A percentile compares a stretch with the other conserved stretches of the same genome.
Conservation (phyloP, 2,113 vertebrate species). For the Tupaia tana region DNA sequence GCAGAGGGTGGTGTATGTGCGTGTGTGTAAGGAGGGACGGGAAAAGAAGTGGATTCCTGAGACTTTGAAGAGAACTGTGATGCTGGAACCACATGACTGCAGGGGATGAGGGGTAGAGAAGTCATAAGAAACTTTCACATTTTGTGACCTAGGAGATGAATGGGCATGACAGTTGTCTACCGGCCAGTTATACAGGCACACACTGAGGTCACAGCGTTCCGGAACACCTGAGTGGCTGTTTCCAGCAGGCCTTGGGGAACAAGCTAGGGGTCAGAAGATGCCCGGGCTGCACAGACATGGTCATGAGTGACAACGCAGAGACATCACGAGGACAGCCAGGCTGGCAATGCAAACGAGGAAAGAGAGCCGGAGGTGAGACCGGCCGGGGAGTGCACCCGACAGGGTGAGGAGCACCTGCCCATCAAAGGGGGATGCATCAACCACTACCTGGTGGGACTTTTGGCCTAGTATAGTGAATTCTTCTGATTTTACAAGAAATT, state of each 20-base stretch:
- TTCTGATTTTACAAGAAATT: neutral
- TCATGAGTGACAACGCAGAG: neutral
- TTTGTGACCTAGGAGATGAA: neutral
- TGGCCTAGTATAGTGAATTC: neutral
- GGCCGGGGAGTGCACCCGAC: neutral
- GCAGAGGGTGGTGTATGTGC: too few species aligned
- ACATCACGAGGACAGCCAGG: accelerated
- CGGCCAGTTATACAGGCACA: accelerated
- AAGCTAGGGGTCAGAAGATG: neutral
- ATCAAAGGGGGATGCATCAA: neutral
- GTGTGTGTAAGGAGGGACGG: neutral
- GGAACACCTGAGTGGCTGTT: neutral
- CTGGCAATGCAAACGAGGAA: neutral
- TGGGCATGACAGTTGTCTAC: neutral
- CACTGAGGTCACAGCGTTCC: accelerated
- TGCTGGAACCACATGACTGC: neutral
- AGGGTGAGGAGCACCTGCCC: neutral
- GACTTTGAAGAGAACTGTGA: neutral
- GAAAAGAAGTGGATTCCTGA: neutral
- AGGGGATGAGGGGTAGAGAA: neutral
- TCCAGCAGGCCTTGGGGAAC: neutral
- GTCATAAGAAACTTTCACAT: neutral
- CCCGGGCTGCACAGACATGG: neutral
- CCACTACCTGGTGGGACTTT: neutral
- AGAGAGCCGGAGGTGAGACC: neutral